Evolutionary conservation across 2,888 invertebrate genomes (phyloP).

Genomic region (Exocentrus adspersus): DNA sequence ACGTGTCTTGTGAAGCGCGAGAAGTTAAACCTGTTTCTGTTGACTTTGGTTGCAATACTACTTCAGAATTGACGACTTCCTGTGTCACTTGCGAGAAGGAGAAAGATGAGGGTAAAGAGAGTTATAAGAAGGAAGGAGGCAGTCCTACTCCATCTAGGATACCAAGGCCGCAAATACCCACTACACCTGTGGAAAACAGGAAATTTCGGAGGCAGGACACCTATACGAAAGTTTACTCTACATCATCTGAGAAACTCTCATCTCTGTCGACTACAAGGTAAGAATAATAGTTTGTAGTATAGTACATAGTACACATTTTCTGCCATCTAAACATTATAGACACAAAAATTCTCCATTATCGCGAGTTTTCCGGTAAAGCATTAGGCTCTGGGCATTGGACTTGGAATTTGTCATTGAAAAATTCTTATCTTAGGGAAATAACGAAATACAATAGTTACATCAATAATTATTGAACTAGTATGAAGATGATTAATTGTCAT

Average conservation of each 20-base stretch:
- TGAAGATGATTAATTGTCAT: too few relatives aligned
- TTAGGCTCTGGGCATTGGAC: too few relatives aligned
- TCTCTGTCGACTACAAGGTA: conserved; percentile 38
- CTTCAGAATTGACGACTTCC: conserved; percentile 4
- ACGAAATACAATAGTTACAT: too few relatives aligned
- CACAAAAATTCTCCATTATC: too few relatives aligned
- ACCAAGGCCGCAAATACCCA: conserved; percentile 57
- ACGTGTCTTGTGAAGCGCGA: conserved; percentile 52
- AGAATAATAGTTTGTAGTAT: too few relatives aligned
- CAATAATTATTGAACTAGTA: too few relatives aligned
- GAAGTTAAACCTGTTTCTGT: conserved; percentile 41
- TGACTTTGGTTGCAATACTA: conserved; percentile 51
- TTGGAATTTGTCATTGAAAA: too few relatives aligned
- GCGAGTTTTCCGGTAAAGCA: too few relatives aligned
- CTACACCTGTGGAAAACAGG: conserved; percentile 58
- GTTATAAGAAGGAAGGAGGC: conserved; percentile 49
- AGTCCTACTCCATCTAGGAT: conserved; percentile 57
- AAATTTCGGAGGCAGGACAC: conserved; percentile 63
- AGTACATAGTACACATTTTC: conserved; percentile 1
- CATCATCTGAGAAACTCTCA: conserved; percentile 42
- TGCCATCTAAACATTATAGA: too few relatives aligned
- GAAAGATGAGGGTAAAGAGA: conserved; percentile 46
- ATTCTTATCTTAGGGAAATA: too few relatives aligned
- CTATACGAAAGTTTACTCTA: conserved; percentile 60
- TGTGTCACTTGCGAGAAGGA: conserved; percentile 55